Base-by-base conservation (phyloP, 64 coral and sea anemone genomes). In the Montipora efflorescens region DNA sequence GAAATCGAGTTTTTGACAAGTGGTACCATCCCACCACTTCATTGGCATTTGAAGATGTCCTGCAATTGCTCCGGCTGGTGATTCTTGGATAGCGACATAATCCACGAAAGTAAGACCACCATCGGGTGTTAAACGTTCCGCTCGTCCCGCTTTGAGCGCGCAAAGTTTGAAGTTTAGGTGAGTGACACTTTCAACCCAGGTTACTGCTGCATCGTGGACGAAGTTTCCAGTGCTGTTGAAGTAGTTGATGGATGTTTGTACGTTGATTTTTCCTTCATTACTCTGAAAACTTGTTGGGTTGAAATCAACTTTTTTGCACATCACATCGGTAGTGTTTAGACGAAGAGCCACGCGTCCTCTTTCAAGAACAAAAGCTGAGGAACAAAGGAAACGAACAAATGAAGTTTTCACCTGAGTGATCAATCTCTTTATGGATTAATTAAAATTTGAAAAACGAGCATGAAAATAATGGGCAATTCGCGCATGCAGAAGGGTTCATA, bases 1-100 rank as follows among this genome's bases (percentile, higher is more conserved):
- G 45, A 96, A 74, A 47, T 20, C 20, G 14, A 96, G 18, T 23
- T 59, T 73, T 12, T 78, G 79, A 50, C 95, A 96, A 3, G 87
- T 93, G 7, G 95, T 96, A 20, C 95, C 95, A 50, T 96, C 95
- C 95, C 95, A 96, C 95, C 95, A 96, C 2, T 91, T 62, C 45
- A 47, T 48, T 23, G 78, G 55, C 50, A 96, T 94, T 7, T 59
- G 72, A 67, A 80, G 61, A 68, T 88, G 91, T 13, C 95, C 91
- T 43, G 75, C 66, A 9, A 82, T 88, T 14, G 95, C 91, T 14
- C 81, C 91, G 0, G 48, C 36, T 43, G 95, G 95, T 23, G 88
- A 81, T 8, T 92, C 95, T 86, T 96, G 95, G 59, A 94, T 94
- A 15, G 95, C 95, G 16, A 96, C 86, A 73, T 91, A 96, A 45